Evolutionary conservation across 2,113 vertebrate species (phyloP), one percentile per base, ranked within the genome.

Genomic region (Camarhynchus parvulus): DNA sequence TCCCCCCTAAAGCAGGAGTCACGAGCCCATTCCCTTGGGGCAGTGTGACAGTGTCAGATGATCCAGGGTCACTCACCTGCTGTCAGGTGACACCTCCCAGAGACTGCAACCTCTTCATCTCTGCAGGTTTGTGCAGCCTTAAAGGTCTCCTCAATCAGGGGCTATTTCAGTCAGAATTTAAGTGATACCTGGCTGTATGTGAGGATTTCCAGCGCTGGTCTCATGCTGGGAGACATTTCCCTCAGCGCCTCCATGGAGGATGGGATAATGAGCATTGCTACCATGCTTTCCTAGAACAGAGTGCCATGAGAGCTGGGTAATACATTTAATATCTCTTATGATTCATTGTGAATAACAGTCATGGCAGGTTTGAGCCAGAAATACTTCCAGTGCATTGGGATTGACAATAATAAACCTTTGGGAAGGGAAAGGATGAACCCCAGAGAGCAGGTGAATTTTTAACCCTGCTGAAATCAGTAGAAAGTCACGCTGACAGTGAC

Each of bases 101-200:
- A 42, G 13, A 21, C 53, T 2, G 3, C 4, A 22, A 8, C 1
- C 0, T n/a, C 47, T 35, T 11, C 44, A 41, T 30, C 77, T 27
- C 92, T 35, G 58, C 31, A 67, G 41, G 31, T 28, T 14, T 0
- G 0, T 27, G 56, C 33, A 41, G 52, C 12, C 23, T 69, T 25
- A 58, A 80, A 89, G 63, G 33, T 47, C 50, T 42, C 14, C 49
- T 89, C 78, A 33, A 7, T 18, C 91, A 89, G 58, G 35, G 49
- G 12, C 17, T 86, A 0, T 27, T 77, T 80, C 55, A 80, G 53
- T 23, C 5, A 3, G 41, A 22, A 35, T 66, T 92, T 42, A 42
- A 85, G 46, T 4, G 35, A 31, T 23, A 21, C 28, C 41, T 76
- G 81, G 35, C 13, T 69, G 87, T 15, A 7, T 2, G 17, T 3